These are phyloP conservation scores for Amphiura filiformis DNA, from an alignment of 35 echinoderm and acorn worm genomes.

Conservation along the genomic window DNA sequence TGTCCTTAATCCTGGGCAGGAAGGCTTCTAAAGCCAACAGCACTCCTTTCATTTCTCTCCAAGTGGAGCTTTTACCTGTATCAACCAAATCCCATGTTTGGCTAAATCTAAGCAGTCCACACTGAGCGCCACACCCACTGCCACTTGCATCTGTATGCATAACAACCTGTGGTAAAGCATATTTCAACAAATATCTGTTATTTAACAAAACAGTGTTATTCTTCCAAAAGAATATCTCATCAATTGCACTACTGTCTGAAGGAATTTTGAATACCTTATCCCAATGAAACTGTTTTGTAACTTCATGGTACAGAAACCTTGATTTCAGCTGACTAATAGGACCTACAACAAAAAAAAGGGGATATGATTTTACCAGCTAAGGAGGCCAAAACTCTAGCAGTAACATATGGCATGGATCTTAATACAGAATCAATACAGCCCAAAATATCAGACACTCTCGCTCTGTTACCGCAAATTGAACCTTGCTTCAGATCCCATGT, in stretches of 20 bases:
- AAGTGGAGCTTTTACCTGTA: no score
- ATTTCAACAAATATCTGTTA: not conserved
- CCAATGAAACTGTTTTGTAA: constrained; percentile 14
- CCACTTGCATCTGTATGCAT: not conserved
- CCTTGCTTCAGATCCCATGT: not conserved
- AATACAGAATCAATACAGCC: not conserved
- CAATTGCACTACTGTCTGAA: not conserved
- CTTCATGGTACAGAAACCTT: constrained; percentile 27
- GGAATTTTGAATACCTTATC: not conserved
- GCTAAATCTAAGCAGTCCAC: no score
- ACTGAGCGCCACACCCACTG: not conserved
- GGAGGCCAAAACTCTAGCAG: constrained; percentile 20
- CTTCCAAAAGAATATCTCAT: constrained; percentile 30
- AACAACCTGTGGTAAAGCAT: not conserved
- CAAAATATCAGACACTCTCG: not conserved
- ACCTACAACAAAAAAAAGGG: not conserved
- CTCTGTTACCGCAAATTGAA: not conserved
- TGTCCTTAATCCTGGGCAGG: no score
- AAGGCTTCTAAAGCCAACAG: no score
- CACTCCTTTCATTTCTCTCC: no score
- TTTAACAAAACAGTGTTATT: not conserved
- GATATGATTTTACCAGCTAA: constrained; percentile 24
- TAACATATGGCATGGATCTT: not conserved
- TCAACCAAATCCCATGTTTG: no score
- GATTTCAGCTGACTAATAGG: constrained; percentile 18